Conservation (phyloP, 2,797 vertebrate species). For the Naso thynnoides region DNA sequence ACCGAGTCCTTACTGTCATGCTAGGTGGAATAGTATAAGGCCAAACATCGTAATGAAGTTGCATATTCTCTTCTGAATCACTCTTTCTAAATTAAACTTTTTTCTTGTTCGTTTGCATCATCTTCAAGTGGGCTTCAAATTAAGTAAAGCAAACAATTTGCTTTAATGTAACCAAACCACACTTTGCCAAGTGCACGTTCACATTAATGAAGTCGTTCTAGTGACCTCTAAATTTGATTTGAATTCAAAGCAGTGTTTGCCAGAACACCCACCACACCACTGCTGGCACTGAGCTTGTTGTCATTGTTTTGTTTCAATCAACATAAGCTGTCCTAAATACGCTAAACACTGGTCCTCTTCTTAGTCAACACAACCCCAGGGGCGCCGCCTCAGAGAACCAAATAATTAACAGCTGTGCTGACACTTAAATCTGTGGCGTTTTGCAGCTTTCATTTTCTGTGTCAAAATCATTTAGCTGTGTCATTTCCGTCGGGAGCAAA, state of each 20-base stretch:
- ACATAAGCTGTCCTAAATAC: slow-evolving; percentile 56
- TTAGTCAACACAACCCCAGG: slow-evolving; percentile 49
- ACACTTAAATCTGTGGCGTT: slow-evolving; percentile 56
- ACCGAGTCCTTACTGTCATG: neutral
- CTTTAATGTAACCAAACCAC: slow-evolving; percentile 6
- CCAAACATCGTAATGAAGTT: neutral
- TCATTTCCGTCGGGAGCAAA: slow-evolving; percentile 42
- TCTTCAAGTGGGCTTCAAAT: neutral
- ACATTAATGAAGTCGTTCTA: slow-evolving; percentile 32
- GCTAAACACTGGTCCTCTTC: slow-evolving; percentile 58
- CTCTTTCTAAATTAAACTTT: neutral
- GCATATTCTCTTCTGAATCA: neutral
- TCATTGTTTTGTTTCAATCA: slow-evolving; percentile 64
- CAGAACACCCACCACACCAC: slow-evolving; percentile 18
- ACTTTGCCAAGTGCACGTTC: slow-evolving; percentile 5
- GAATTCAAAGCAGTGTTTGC: slow-evolving; percentile 45
- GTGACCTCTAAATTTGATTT: slow-evolving; percentile 49
- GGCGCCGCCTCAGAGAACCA: slow-evolving; percentile 54
- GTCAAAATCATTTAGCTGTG: slow-evolving; percentile 68
- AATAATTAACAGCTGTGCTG: slow-evolving; percentile 74
- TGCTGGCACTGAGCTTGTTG: slow-evolving; percentile 33
- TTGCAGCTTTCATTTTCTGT: slow-evolving; percentile 70
- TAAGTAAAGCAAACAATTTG: neutral
- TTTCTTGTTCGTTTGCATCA: too few relatives aligned
- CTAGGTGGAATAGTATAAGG: neutral